Percentiles rank a stretch among this genome's conserved stretches.
phyloP scores from a whole-genome alignment of 2,113 vertebrate species.

The Fregetta grallaria region DNA sequence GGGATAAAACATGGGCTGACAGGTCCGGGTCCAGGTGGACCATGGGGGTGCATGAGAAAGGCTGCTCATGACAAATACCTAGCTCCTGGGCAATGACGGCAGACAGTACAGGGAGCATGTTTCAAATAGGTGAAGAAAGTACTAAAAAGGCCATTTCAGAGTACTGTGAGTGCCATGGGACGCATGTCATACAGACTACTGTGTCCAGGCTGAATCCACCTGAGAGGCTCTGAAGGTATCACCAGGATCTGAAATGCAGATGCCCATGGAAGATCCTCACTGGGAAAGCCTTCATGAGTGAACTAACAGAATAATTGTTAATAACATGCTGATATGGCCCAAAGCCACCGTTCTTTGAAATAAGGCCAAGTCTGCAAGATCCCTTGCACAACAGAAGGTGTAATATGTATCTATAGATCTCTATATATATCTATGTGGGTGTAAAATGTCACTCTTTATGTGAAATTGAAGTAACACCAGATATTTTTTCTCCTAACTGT shows the following conservation, averaged over 20 bases:
- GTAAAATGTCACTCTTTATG: not conserved
- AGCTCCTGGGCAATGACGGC: not conserved
- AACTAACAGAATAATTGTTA: not conserved
- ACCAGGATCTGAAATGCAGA: not conserved
- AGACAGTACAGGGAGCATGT: not conserved
- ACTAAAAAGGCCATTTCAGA: not conserved
- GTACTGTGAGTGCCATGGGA: not conserved
- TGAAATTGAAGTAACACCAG: not conserved
- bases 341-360: not conserved
- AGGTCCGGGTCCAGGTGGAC: not conserved
- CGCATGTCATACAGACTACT: not conserved
- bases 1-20: not conserved
- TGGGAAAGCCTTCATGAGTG: not conserved
- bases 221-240: not conserved
- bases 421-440: not conserved
- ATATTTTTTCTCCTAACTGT: not conserved
- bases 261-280: not conserved
- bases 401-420: not conserved
- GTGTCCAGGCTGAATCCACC: not conserved
- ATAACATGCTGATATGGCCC: not conserved
- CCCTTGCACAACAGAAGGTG: not conserved
- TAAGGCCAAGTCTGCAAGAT: not conserved
- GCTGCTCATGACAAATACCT: not conserved
- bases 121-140: not conserved
- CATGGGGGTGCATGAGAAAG: not conserved